Conservation (phyloP, 1,140 invertebrate genomes). For the Orchesella cincta region DNA sequence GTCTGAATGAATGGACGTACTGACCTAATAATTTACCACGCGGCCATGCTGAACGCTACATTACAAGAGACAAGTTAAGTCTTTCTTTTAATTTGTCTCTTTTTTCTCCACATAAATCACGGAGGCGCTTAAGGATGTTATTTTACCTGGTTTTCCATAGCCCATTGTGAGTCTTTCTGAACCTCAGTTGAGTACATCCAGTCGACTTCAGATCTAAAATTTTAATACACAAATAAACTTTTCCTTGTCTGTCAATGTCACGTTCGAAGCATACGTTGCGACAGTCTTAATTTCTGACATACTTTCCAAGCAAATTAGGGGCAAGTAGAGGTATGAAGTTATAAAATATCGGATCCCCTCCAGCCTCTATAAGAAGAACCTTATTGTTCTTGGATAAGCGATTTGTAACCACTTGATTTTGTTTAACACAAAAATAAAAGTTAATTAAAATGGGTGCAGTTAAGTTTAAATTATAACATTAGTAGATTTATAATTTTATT, state of each 20-base stretch:
- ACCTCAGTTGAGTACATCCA: constrained; percentile 35
- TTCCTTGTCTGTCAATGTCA: too few species aligned
- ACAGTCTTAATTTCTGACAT: too few species aligned
- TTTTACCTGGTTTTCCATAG: not conserved
- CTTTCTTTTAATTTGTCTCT: constrained; percentile 5
- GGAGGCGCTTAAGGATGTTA: not conserved
- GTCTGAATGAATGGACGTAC: not conserved
- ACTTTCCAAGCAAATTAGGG: constrained; percentile 1
- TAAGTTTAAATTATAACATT: too few species aligned
- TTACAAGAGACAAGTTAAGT: not conserved
- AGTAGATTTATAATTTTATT: too few species aligned
- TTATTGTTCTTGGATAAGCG: constrained; percentile 21
- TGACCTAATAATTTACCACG: not conserved
- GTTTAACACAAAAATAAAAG: too few species aligned
- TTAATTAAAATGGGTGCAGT: not conserved
- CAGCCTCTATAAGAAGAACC: constrained; percentile 12
- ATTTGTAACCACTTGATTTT: not conserved
- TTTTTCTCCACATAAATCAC: not conserved
- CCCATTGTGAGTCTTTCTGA: constrained; percentile 30
- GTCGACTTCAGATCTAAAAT: constrained; percentile 31
- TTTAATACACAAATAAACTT: not conserved
- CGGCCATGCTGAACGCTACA: not conserved
- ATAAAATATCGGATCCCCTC: constrained; percentile 1
- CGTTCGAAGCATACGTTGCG: too few species aligned
- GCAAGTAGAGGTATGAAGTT: constrained; percentile 9